Base-by-base conservation (phyloP, 2,888 invertebrate species). In the Lithophane socia region DNA sequence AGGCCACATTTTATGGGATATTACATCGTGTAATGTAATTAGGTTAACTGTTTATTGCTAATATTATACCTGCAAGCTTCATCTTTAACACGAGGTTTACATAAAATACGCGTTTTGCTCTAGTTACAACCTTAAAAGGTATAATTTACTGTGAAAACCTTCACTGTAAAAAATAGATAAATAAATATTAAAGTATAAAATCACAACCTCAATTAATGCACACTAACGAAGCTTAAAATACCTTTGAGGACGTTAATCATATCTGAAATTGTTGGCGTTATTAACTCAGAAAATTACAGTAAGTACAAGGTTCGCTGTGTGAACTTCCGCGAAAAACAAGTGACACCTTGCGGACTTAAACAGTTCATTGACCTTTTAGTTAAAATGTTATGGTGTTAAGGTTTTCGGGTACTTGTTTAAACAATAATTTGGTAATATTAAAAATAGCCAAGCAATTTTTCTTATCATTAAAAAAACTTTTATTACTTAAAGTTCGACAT, bases 1-100 rank as follows among this genome's bases (percentile, higher is more conserved):
- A 81, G 86, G 79, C 67, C 73, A 73, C 64, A 75, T 72, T 81
- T 80, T 84, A 87, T 84, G 52, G 67, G 54, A 79, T 71, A 68
- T 77, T 44, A 82, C 68, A 70, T 71, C 70, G 72, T 72, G 75
- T 73, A 79, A 63, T 52, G 68, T 69, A 87, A 86, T 85, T 73
- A 78, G 88, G 88, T 88, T 86, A 88, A 87, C 75, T 78, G 84
- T 88, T 83, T 83, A 83, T 77, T 79, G 66, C 80, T 74, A 78
- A 79, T 84, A 77, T 73, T 64, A 56, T 63, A 61, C 66, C 44
- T 67, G 63, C 66, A 63, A 70, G 63, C 24, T 75, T 70, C 77
- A 82, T 82, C 74, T 85, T 70, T 81, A 68, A 29, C 58, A 70
- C 77, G 66, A 77, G 77, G 21, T 56, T 54, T n/a, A 63, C 44